Evolutionary conservation across 2,797 vertebrate genomes (phyloP), one percentile per base, ranked within the genome.

Genomic region (Gallinago solitaria): DNA sequence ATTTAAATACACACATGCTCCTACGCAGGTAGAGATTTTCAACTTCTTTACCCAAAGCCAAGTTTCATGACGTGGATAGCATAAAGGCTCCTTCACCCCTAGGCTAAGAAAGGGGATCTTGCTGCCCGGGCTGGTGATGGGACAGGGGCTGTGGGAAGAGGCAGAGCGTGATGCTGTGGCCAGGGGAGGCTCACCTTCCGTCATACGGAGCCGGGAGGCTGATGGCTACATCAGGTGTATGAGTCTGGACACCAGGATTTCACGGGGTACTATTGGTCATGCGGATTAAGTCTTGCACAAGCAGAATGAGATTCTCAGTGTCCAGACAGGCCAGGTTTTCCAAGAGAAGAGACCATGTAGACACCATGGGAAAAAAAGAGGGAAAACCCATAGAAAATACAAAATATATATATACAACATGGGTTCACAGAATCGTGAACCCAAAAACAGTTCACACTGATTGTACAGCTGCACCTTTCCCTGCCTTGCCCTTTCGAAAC

Each of bases 181-280:
- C 48, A 70, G 15, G 5, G 9, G 18, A 87, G 20, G 41, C 12
- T 79, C 33, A 73, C 3, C 3, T 13, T 65, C 8, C 33, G 60
- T 0, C 0, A 1, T 12, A 47, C 0, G 2, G 51, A 85, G 35
- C 60, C 0, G 0, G 50, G 25, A 82, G 41, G 18, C 28, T 91
- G 59, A 69, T 3, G 33, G 41, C 37, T 24, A 41, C 41, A 57
- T 3, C 15, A 37, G 1, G 7, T 30, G 8, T 17, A 3, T 13
- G 28, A 67, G 28, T 28, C 21, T 60, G 43, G 17, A 67, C 53
- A 59, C 30, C 39, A 60, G 43, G 24, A 41, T 0, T 73, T 23
- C 30, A 39, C 0, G 0, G 35, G 24, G 5, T 56, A n/a, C 6
- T 9, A 25, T 1, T 6, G 5, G 8, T 20, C 6, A 30, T 16